These are phyloP conservation scores for Daubentonia madagascariensis DNA, from an alignment of 2,113 vertebrate species.

Conservation along the genomic window DNA sequence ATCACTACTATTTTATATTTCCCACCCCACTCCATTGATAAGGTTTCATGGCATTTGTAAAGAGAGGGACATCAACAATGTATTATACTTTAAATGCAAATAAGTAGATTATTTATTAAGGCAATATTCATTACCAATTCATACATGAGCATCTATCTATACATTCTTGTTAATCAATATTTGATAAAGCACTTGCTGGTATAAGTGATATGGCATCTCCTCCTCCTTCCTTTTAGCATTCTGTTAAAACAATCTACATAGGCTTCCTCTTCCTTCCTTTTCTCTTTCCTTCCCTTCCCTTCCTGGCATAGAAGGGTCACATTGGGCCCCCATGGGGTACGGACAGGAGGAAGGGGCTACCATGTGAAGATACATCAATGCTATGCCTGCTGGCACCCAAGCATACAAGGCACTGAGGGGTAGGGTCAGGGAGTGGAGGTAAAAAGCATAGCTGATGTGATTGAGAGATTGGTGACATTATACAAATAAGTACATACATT, in stretches of 20 bases:
- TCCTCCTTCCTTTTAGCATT: not conserved
- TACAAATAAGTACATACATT: not conserved
- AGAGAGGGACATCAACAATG: not conserved
- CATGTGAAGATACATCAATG: rapidly evolving
- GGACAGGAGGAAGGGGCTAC: not conserved
- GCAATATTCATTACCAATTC: not conserved
- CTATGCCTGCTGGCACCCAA: not conserved
- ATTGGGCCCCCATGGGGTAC: not conserved
- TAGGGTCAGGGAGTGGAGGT: not conserved
- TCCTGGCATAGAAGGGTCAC: not conserved
- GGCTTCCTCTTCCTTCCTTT: not conserved
- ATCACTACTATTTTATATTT: not conserved
- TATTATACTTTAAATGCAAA: not conserved
- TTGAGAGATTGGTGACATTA: not conserved
- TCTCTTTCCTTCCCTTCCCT: not conserved
- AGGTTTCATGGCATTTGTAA: not conserved
- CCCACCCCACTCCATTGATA: not conserved
- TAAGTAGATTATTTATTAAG: not conserved
- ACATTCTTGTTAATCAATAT: not conserved
- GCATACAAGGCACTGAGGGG: not conserved
- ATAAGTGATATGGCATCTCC: not conserved
- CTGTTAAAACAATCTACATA: not conserved
- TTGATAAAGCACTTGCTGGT: not conserved
- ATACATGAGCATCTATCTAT: not conserved
- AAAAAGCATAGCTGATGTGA: not conserved